Percentiles rank a stretch among this genome's conserved stretches.
phyloP scores from a whole-genome alignment of 92 coral and sea anemone species.

The Palythoa caribaeorum region DNA sequence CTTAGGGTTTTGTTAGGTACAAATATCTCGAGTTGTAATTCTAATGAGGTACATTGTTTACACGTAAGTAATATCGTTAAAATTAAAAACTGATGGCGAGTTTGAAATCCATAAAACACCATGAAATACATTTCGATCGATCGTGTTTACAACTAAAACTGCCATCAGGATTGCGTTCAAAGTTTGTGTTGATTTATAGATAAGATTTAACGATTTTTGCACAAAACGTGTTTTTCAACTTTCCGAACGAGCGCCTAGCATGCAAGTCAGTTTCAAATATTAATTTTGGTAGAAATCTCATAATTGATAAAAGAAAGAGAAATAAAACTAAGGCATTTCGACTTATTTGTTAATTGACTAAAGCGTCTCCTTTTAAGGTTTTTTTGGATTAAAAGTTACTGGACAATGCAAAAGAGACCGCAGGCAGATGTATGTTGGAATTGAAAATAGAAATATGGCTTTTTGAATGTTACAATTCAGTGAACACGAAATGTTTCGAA shows the following conservation, averaged over 20 bases:
- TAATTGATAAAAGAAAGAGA: neutral
- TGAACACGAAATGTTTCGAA: neutral
- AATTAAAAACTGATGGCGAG: neutral
- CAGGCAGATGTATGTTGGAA: neutral
- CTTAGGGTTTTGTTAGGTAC: neutral
- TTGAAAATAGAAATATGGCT: neutral
- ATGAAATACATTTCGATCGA: too few relatives aligned
- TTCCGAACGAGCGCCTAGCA: neutral
- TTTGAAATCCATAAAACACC: too few relatives aligned
- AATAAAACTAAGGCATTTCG: neutral
- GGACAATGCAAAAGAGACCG: neutral
- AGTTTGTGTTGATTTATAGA: too few relatives aligned
- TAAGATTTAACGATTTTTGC: too few relatives aligned
- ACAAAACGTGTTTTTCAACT: too few relatives aligned
- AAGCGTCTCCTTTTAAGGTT: conserved; percentile 26
- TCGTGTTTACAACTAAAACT: too few relatives aligned
- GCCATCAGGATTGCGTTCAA: too few relatives aligned
- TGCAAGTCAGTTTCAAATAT: neutral
- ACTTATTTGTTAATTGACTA: neutral
- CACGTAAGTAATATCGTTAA: neutral
- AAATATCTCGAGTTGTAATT: neutral
- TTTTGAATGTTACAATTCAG: neutral
- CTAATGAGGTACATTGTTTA: neutral
- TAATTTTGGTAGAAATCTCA: neutral
- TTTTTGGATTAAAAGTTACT: neutral